phyloP scores from a whole-genome alignment of 2,888 invertebrate genomes.

The Catocala fraxini region DNA sequence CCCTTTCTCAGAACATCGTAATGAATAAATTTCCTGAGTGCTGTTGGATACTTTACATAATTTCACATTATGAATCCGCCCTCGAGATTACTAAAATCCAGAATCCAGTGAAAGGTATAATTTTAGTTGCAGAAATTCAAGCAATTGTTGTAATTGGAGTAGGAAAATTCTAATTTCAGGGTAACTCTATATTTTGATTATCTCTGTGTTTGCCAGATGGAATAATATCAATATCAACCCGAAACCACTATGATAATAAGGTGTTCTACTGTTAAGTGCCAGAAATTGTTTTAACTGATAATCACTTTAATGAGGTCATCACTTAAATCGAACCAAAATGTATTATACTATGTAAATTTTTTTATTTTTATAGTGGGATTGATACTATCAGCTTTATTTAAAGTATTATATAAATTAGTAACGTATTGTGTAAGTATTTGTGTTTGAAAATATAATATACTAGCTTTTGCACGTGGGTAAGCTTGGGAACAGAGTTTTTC shows the following conservation, averaged over 20 bases:
- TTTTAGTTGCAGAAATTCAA: slow-evolving; percentile 39
- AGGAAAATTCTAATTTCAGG: slow-evolving; percentile 17
- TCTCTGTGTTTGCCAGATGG: slow-evolving; percentile 9
- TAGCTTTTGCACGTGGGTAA: too few relatives aligned
- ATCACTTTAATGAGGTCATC: neutral
- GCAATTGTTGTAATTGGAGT: slow-evolving; percentile 30
- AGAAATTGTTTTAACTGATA: neutral
- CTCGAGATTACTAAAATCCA: slow-evolving; percentile 46
- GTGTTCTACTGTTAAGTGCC: neutral
- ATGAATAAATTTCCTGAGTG: slow-evolving; percentile 53
- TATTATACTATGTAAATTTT: too few relatives aligned
- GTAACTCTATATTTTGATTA: slow-evolving; percentile 14
- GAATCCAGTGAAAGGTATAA: slow-evolving; percentile 35
- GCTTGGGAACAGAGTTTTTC: too few relatives aligned
- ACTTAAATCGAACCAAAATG: too few relatives aligned
- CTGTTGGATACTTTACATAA: slow-evolving; percentile 54
- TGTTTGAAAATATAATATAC: too few relatives aligned
- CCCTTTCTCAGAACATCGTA: slow-evolving; percentile 44
- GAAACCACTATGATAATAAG: slow-evolving; percentile 1
- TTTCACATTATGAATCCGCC: slow-evolving; percentile 49
- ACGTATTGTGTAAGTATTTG: too few relatives aligned
- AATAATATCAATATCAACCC: slow-evolving; percentile 1
- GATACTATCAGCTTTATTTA: too few relatives aligned
- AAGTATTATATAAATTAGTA: too few relatives aligned
- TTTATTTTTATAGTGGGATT: too few relatives aligned